Evolutionary conservation across 64 coral and sea anemone genomes (phyloP), one percentile per base, ranked within the genome.

Genomic region (Hydrozoanthus tunicans): DNA sequence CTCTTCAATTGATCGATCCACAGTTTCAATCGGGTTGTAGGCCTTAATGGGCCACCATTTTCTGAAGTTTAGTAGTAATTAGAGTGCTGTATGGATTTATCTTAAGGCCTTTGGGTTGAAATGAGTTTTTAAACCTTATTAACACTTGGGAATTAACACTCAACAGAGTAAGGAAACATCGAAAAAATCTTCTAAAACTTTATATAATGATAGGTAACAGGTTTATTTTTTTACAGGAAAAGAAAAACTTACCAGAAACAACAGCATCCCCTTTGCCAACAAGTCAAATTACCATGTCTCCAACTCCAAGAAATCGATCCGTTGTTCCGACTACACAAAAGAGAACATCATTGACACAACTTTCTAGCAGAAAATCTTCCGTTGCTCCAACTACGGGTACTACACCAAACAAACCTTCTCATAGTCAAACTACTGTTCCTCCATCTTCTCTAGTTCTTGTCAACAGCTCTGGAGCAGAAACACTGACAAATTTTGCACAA

Each of bases 401-500:
- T 13, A 75, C 54, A 13, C 68, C 84, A 1, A 23, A 32, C 56
- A 72, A 27, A 43, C 53, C 84, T 11, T 56, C 84, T 20, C 70
- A 72, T n/a, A 57, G 56, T 70, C 68, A 27, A 3, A 88, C 3
- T 17, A 74, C 69, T 43, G 7, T 11, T 13, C 10, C 67, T 17
- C 58, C 56, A 58, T 68, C 83, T 74, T 58, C 84, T 73, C 68
- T 88, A 70, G 84, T 88, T 24, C 53, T 88, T 60, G 54, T 88
- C 68, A 88, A 88, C 56, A 88, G 68, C 20, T 74, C 84, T 60
- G 26, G 54, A 60, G 15, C 68, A 59, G 84, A 88, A 17, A 2
- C 58, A 59, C 56, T 60, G 58, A 24, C 84, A 74, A 88, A 88
- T 73, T 88, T 74, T 59, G 84, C 84, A 60, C 84, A 88, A 25